Percentiles rank a stretch among this genome's conserved stretches.
phyloP scores from a whole-genome alignment of 1,140 invertebrate species.

The Ceratosolen fusciceps region DNA sequence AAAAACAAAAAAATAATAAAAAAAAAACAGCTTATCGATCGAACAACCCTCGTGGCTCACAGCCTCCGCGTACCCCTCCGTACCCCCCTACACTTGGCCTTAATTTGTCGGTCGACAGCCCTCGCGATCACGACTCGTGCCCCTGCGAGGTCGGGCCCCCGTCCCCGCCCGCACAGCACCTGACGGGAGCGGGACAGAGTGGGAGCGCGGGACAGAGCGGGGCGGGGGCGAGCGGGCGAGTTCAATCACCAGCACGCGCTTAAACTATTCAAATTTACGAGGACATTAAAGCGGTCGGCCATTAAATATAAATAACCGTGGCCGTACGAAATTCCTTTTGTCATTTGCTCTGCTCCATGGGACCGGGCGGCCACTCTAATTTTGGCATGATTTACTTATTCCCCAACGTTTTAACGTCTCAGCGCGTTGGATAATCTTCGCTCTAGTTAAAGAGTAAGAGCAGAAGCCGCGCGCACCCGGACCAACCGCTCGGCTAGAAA shows the following conservation, averaged over 20 bases:
- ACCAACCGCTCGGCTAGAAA: neutral
- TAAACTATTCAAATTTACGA: constrained; percentile 35
- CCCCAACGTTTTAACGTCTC: constrained; percentile 10
- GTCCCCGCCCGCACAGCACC: no score
- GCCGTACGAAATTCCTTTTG: constrained; percentile 38
- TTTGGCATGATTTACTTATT: constrained; percentile 44
- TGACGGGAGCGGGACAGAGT: no score
- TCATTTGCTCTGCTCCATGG: neutral
- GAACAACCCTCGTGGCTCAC: constrained; percentile 5
- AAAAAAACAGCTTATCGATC: constrained; percentile 57
- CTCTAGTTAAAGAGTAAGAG: constrained; percentile 36
- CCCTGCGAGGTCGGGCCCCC: no score
- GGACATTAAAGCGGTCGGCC: constrained; percentile 13
- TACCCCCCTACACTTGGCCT: neutral
- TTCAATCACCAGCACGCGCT: constrained; percentile 12
- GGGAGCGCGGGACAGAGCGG: no score
- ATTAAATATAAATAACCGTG: constrained; percentile 42
- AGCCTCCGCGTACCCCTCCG: neutral
- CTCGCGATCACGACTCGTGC: no score
- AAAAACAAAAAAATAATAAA: no score
- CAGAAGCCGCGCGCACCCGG: neutral
- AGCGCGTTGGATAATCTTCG: constrained; percentile 20
- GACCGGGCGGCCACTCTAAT: constrained; percentile 24
- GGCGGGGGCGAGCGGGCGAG: neutral
- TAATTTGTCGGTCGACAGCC: neutral